A percentile compares a stretch with the other conserved stretches of the same genome.
Conservation (phyloP, 1,140 invertebrate species). For the Pseudoatta argentina region DNA sequence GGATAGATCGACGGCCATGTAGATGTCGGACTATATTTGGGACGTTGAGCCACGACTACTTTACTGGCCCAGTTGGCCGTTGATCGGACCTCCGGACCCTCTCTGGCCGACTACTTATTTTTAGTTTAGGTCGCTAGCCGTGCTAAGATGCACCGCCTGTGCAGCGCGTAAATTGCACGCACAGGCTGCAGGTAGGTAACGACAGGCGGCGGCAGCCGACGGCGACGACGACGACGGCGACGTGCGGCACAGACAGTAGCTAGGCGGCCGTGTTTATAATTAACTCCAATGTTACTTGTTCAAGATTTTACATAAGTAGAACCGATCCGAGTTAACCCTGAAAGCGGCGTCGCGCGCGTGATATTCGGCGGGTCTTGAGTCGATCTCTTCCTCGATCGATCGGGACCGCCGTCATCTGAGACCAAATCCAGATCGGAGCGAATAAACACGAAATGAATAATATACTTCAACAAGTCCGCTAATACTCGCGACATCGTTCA, state of each 20-base stretch:
- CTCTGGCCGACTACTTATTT: slow-evolving; percentile 69
- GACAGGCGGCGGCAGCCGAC: slow-evolving; percentile 20
- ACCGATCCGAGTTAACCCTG: slow-evolving; percentile 73
- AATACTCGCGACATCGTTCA: neutral
- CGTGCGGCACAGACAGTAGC: slow-evolving; percentile 33
- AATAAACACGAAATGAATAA: neutral
- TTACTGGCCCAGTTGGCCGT: slow-evolving; percentile 81
- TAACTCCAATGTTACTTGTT: slow-evolving; percentile 73
- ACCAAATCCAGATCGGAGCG: neutral
- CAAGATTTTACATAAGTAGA: slow-evolving; percentile 75
- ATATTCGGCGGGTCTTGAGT: slow-evolving; percentile 35
- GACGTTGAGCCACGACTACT: slow-evolving; percentile 79
- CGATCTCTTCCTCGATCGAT: slow-evolving; percentile 39
- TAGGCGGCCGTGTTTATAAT: slow-evolving; percentile 71
- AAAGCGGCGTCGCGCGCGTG: slow-evolving; percentile 34
- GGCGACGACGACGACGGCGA: slow-evolving; percentile 10
- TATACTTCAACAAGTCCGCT: neutral
- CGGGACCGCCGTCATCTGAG: neutral
- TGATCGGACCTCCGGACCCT: slow-evolving; percentile 69
- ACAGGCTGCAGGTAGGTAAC: slow-evolving; percentile 39
- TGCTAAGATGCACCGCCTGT: slow-evolving; percentile 24
- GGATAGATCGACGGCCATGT: slow-evolving; percentile 65
- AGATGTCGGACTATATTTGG: slow-evolving; percentile 81
- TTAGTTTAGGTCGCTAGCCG: slow-evolving; percentile 74
- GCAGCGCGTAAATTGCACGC: slow-evolving; percentile 67